Evolutionary conservation across 2,888 invertebrate species (phyloP).

Genomic region (Amphiduros pacificus): DNA sequence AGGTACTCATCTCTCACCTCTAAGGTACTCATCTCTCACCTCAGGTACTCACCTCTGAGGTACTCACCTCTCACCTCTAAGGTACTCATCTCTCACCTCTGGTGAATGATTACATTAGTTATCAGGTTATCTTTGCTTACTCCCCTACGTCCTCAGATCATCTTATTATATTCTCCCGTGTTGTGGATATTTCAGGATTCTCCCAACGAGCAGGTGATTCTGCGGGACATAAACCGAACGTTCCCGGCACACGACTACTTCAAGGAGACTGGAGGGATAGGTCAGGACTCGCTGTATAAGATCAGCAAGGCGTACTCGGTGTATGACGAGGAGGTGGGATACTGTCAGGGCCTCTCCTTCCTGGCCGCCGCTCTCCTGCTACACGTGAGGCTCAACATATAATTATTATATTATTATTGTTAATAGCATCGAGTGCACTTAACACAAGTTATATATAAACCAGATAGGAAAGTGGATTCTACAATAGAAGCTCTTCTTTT

Average conservation of each 20-base stretch:
- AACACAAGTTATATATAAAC: no score
- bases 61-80: no score
- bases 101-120: background rate
- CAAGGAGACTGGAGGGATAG: slow-evolving; percentile 89
- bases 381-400: no score
- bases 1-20: no score
- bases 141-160: background rate
- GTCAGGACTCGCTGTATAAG: slow-evolving; percentile 93
- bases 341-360: slow-evolving; percentile 98
- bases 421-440: no score
- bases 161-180: no score
- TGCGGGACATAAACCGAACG: slow-evolving; percentile 94
- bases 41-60: no score
- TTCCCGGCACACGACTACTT: slow-evolving; percentile 99
- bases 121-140: background rate
- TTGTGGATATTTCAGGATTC: slow-evolving; percentile 88
- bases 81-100: background rate
- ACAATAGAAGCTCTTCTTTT: no score
- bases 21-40: no score
- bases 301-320: slow-evolving; percentile 96
- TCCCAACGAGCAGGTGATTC: slow-evolving; percentile 90
- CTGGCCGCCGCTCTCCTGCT: slow-evolving; percentile 92
- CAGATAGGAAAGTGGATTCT: no score
- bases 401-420: no score
- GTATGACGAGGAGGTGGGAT: slow-evolving; percentile 95